A percentile compares a stretch with the other conserved stretches of the same genome.
phyloP scores from a whole-genome alignment of 2,113 vertebrate genomes.

The Gopherus flavomarginatus region DNA sequence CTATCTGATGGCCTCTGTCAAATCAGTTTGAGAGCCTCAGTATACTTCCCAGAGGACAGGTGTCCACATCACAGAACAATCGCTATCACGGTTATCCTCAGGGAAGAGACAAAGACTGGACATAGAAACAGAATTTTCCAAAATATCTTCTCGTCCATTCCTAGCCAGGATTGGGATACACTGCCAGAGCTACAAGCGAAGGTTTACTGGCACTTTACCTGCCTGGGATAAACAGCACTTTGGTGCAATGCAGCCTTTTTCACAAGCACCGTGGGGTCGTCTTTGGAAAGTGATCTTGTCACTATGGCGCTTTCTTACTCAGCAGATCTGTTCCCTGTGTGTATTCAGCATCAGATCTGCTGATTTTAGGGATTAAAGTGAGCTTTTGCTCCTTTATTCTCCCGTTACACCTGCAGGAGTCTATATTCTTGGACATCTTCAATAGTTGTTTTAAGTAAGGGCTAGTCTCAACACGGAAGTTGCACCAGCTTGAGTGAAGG shows the following conservation, averaged over 20 bases:
- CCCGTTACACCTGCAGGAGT: neutral
- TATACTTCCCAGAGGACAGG: neutral
- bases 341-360: neutral
- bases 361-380: neutral
- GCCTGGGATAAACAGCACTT: neutral
- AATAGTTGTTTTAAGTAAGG: neutral
- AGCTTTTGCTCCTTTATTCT: neutral
- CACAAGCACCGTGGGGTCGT: neutral
- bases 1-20: neutral
- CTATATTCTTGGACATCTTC: neutral
- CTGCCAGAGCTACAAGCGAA: neutral
- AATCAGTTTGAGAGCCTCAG: neutral
- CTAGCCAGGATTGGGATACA: too few species aligned
- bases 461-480: neutral
- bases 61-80: neutral
- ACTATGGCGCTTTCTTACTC: neutral
- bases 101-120: neutral
- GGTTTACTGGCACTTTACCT: neutral
- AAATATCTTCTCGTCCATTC: neutral
- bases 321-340: neutral
- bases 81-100: neutral
- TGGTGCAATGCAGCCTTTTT: neutral
- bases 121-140: neutral
- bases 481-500: neutral
- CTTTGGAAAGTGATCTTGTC: neutral